Conservation (phyloP, 2,888 invertebrate genomes). For the Eudemis profundana region DNA sequence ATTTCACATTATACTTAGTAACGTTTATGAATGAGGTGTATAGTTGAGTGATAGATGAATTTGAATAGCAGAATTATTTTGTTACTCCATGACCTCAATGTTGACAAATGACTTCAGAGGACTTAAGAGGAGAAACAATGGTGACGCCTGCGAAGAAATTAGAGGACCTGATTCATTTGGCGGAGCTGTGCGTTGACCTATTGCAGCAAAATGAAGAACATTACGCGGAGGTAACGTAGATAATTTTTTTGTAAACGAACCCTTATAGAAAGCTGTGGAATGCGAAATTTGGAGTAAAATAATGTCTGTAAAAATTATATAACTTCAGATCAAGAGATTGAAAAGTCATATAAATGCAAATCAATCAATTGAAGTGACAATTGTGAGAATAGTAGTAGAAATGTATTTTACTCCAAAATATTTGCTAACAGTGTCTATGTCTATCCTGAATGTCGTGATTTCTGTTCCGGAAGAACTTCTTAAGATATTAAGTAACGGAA, state of each 20-base stretch:
- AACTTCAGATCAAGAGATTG: not conserved
- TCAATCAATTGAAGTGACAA: not conserved
- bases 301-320: not conserved
- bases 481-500: constrained; percentile 46
- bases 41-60: no score
- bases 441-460: constrained; percentile 72
- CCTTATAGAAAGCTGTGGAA: constrained; percentile 43
- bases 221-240: constrained; percentile 96
- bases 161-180: constrained; percentile 98
- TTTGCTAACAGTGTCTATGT: constrained; percentile 60
- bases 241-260: constrained; percentile 47
- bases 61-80: not conserved
- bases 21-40: no score
- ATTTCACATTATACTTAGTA: no score
- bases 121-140: constrained; percentile 92
- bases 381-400: not conserved
- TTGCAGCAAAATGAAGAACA: constrained; percentile 99
- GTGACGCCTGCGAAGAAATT: constrained; percentile 95
- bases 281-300: constrained; percentile 54
- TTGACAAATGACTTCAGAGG: constrained; percentile 83
- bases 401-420: constrained; percentile 55
- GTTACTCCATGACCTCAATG: constrained; percentile 41
- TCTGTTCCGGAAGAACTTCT: constrained; percentile 65
- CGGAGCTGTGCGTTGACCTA: constrained; percentile 99
- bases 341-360: not conserved